These are phyloP conservation scores for Redunca redunca DNA, from an alignment of 2,113 vertebrate genomes.

Conservation along the genomic window DNA sequence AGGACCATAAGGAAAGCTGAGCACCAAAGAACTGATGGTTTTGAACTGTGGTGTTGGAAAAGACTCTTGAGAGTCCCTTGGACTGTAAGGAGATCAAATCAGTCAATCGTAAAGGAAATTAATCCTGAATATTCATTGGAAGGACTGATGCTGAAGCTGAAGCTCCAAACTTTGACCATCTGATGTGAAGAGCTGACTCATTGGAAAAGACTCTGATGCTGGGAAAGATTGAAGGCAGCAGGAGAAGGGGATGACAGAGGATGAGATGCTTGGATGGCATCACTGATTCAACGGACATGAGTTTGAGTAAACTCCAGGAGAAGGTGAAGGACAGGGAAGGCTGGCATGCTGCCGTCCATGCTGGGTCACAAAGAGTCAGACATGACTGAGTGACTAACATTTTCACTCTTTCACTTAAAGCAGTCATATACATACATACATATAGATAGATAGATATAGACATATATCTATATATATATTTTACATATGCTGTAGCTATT, in stretches of 20 bases:
- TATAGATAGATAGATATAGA: not conserved
- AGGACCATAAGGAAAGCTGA: not conserved
- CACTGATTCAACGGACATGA: not conserved
- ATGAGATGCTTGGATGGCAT: not conserved
- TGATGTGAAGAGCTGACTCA: not conserved
- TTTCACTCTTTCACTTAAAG: not conserved
- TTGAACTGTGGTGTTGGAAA: not conserved
- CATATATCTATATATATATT: not conserved
- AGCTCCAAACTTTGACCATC: not conserved
- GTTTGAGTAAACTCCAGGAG: not conserved
- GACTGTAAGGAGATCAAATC: not conserved
- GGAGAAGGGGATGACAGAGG: not conserved
- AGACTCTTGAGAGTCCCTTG: not conserved
- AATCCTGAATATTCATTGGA: not conserved
- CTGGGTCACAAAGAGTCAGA: not conserved
- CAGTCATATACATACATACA: not conserved
- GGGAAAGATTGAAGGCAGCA: not conserved
- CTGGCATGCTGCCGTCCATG: not conserved
- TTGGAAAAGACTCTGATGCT: not conserved
- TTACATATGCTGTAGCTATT: not conserved
- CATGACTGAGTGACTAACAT: not conserved
- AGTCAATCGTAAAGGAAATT: not conserved
- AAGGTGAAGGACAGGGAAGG: not conserved
- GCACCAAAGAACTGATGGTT: accelerated
- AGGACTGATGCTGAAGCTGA: not conserved